A percentile compares a stretch with the other conserved stretches of the same genome.
These are phyloP conservation scores for Zelleria hepariella DNA, from an alignment of 2,888 invertebrate genomes.

Conservation along the genomic window DNA sequence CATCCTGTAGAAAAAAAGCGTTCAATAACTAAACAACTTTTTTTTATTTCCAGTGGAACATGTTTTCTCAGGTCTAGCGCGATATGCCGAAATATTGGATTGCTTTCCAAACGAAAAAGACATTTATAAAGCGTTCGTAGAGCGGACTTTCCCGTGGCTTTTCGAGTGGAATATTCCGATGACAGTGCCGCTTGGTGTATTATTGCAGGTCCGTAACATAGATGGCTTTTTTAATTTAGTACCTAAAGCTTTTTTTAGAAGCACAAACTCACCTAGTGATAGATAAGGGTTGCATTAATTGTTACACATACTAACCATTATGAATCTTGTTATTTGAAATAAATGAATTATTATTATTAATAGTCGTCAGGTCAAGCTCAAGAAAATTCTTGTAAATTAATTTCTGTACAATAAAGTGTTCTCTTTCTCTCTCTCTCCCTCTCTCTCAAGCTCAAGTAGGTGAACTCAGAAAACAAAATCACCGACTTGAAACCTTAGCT, in stretches of 20 bases:
- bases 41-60: constrained; percentile 21
- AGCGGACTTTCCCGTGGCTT: constrained; percentile 22
- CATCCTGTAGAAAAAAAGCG: neutral
- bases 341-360: too few relatives aligned
- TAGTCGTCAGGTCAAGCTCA: too few relatives aligned
- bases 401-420: too few relatives aligned
- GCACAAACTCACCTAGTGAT: too few relatives aligned
- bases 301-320: too few relatives aligned
- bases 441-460: too few relatives aligned
- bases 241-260: neutral
- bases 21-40: neutral
- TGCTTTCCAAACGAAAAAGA: constrained; percentile 15
- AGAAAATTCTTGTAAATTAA: too few relatives aligned
- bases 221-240: constrained; percentile 43
- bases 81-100: constrained; percentile 11
- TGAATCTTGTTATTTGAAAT: too few relatives aligned
- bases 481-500: too few relatives aligned
- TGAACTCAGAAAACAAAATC: too few relatives aligned
- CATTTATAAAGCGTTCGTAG: constrained; percentile 19
- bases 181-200: constrained; percentile 18
- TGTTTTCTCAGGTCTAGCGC: constrained; percentile 19
- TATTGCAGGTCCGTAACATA: constrained; percentile 37
- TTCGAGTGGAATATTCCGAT: constrained; percentile 21
- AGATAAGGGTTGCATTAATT: too few relatives aligned
- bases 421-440: too few relatives aligned